Evolutionary conservation across 2,888 invertebrate genomes (phyloP), one percentile per base, ranked within the genome.

Genomic region (Galeruca laticollis): DNA sequence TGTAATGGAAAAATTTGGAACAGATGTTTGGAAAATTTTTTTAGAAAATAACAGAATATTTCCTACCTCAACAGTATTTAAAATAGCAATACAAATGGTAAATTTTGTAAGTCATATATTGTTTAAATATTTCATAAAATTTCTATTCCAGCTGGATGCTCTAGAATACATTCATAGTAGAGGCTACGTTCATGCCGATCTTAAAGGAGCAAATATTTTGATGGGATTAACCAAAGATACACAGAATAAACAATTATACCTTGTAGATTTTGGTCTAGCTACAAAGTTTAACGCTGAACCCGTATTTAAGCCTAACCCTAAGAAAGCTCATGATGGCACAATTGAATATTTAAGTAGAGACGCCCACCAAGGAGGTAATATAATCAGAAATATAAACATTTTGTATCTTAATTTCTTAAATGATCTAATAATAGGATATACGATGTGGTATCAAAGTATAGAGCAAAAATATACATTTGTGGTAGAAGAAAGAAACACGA

Each of bases 291-390:
- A 89, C 2, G 92, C 91, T 0, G 82, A 78, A 5, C 93, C 93
- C 79, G 92, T 92, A 68, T 96, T 94, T 83, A 95, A 94, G 83
- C 92, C 93, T 0, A 95, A 98, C 86, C 94, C 95, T 0, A 94
- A 94, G 78, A 93, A 92, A 83, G 97, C 96, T 72, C 98, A 99
- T 83, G 95, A 99, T 85, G 99, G 99, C 0, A 99, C 99, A 0
- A 93, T 98, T 71, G 97, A 99, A 82, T 99, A 97, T 83, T 95
- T 97, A 0, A 98, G 98, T 76, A 87, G 96, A 71, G 99, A 99
- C 88, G 98, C 98, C 3, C 99, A 99, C 86, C 88, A 92, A 76
- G 99, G 99, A 86, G 92, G 93, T 89, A 84, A 81, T 76, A 35
- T 33, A 37, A 57, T 11, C 13, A 43, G 4, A 43, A 43, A 61